These are phyloP conservation scores for Hoplostethus atlanticus DNA, from an alignment of 2,797 vertebrate genomes.

Conservation along the genomic window DNA sequence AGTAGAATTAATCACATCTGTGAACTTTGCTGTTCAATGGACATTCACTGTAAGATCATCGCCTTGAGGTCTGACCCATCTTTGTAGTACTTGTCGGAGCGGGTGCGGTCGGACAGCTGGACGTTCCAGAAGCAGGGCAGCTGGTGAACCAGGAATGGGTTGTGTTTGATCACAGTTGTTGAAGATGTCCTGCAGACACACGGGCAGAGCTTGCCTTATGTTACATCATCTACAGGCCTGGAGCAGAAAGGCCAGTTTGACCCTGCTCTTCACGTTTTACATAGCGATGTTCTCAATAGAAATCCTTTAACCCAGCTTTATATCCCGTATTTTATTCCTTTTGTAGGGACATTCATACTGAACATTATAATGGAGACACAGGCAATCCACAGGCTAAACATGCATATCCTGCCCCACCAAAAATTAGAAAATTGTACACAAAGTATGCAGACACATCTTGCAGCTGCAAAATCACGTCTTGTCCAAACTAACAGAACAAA, in stretches of 20 bases:
- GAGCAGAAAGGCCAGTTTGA: neutral
- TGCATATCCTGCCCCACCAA: neutral
- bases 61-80: constrained; percentile 92
- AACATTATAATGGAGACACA: constrained; percentile 1
- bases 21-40: neutral
- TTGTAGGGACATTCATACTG: neutral
- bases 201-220: constrained; percentile 27
- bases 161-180: constrained; percentile 93
- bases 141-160: constrained; percentile 90
- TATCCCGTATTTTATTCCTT: no score
- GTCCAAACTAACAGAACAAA: constrained; percentile 12
- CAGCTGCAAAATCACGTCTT: constrained; percentile 9
- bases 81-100: constrained; percentile 91
- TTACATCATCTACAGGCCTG: constrained; percentile 42
- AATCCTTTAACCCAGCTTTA: no score
- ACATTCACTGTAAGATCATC: neutral
- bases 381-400: neutral
- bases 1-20: neutral
- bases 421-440: neutral
- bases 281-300: no score
- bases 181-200: constrained; percentile 86
- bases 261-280: no score
- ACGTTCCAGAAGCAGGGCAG: constrained; percentile 94
- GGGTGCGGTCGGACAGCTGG: constrained; percentile 91
- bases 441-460: neutral